phyloP scores from a whole-genome alignment of 1,140 invertebrate species.

The Leptestheria dahalacensis region DNA sequence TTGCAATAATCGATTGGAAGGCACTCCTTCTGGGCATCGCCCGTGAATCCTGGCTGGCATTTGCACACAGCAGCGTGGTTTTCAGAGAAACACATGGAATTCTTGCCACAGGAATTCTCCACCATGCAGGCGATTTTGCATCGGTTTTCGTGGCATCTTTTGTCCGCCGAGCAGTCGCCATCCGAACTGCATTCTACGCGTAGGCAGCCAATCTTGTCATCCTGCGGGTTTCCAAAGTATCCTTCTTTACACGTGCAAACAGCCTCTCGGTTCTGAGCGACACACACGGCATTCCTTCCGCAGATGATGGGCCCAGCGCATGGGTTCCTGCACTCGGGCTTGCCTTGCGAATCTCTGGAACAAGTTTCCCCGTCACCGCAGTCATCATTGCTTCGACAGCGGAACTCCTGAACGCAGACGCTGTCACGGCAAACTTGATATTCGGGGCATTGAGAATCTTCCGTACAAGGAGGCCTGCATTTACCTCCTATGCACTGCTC shows the following conservation, averaged over 20 bases:
- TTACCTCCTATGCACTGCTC: constrained; percentile 57
- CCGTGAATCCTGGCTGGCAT: constrained; percentile 72
- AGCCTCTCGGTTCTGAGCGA: constrained; percentile 46
- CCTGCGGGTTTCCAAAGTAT: constrained; percentile 57
- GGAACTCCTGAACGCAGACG: constrained; percentile 40
- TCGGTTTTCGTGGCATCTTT: constrained; percentile 58
- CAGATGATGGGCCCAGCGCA: constrained; percentile 52
- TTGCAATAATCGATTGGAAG: constrained; percentile 60
- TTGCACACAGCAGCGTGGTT: constrained; percentile 57
- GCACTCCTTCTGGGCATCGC: constrained; percentile 49
- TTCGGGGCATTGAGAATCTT: constrained; percentile 58
- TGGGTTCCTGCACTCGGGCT: constrained; percentile 48
- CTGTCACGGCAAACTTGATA: constrained; percentile 59
- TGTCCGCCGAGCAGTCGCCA: constrained; percentile 59
- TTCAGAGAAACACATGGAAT: constrained; percentile 65
- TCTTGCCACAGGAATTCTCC: constrained; percentile 61
- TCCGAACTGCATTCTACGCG: constrained; percentile 55
- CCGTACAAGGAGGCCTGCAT: constrained; percentile 60
- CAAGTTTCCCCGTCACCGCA: constrained; percentile 52
- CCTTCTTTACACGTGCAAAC: constrained; percentile 58
- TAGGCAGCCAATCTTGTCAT: constrained; percentile 52
- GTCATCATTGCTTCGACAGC: constrained; percentile 49
- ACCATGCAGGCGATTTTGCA: constrained; percentile 70
- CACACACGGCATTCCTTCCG: constrained; percentile 63
- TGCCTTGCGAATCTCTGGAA: constrained; percentile 47